Conservation (phyloP, 2,888 invertebrate genomes). For the Plutella xylostella region DNA sequence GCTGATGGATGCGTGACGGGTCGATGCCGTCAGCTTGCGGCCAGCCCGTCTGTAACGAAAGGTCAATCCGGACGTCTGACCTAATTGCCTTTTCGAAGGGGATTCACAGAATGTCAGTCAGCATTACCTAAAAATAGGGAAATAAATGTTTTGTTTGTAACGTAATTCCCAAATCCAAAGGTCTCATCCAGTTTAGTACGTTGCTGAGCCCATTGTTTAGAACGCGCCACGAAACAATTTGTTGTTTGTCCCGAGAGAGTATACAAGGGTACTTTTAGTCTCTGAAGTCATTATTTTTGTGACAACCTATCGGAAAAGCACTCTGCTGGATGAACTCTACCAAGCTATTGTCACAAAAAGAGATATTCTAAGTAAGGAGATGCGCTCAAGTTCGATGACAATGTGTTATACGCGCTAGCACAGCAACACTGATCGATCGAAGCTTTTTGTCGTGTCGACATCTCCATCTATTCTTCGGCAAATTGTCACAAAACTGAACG, state of each 20-base stretch:
- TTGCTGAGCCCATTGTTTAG: constrained; percentile 34
- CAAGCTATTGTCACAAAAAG: no score
- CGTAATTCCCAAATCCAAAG: no score
- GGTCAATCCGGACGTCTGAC: constrained; percentile 26
- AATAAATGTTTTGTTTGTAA: no score
- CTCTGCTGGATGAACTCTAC: constrained; percentile 21
- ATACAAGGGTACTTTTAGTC: constrained; percentile 23
- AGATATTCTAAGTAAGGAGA: no score
- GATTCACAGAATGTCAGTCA: no score
- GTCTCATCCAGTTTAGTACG: no score
- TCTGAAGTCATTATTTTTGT: constrained; percentile 34
- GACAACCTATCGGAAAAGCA: constrained; percentile 30
- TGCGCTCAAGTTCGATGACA: constrained; percentile 1
- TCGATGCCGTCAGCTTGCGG: constrained; percentile 32
- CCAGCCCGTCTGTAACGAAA: constrained; percentile 27
- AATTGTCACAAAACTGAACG: constrained; percentile 47
- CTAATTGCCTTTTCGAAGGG: constrained; percentile 33
- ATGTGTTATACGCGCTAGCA: constrained; percentile 36
- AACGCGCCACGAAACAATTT: constrained; percentile 20
- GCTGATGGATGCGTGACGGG: constrained; percentile 53
- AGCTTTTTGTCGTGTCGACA: constrained; percentile 63
- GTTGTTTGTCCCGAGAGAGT: constrained; percentile 25
- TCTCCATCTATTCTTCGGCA: constrained; percentile 61
- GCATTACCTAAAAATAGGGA: no score
- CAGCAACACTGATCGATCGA: constrained; percentile 56